Percentiles rank a stretch among this genome's conserved stretches.
phyloP scores from a whole-genome alignment of 2,113 vertebrate genomes.

The Carassius gibelio region DNA sequence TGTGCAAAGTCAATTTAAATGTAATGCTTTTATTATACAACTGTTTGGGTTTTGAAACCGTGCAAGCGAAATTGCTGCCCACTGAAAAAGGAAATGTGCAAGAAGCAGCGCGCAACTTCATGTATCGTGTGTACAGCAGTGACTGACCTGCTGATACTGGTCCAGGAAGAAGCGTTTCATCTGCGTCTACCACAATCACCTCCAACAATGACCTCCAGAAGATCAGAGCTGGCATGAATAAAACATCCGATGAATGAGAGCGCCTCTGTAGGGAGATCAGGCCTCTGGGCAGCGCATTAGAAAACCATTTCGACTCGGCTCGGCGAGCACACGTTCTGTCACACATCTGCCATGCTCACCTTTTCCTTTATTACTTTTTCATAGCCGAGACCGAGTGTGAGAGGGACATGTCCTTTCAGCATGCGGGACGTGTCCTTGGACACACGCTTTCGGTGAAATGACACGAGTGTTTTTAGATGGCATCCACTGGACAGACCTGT shows the following conservation, averaged over 20 bases:
- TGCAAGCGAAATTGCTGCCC: not conserved
- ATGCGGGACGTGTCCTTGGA: conserved; percentile 27
- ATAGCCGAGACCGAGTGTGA: not conserved
- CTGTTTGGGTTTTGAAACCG: not conserved
- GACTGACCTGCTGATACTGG: not conserved
- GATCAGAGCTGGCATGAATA: conserved; percentile 21
- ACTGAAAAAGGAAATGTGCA: not conserved
- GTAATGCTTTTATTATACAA: not conserved
- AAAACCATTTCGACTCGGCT: not conserved
- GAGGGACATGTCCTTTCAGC: not conserved
- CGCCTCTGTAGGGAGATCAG: conserved; percentile 25
- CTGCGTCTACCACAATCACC: conserved; percentile 26
- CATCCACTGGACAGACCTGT: conserved; percentile 30
- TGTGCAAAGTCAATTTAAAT: not conserved
- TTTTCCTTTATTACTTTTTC: conserved; percentile 47
- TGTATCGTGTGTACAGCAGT: not conserved
- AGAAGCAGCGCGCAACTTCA: not conserved
- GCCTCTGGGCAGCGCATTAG: conserved; percentile 35
- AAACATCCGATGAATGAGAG: conserved; percentile 38
- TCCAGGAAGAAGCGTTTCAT: not conserved
- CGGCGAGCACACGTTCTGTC: conserved; percentile 16
- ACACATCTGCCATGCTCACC: conserved; percentile 35
- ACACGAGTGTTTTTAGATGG: conserved; percentile 8
- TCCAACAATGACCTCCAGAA: conserved; percentile 28
- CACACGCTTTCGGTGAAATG: not conserved